phyloP scores from a whole-genome alignment of 2,797 vertebrate genomes.

The Sebastes cheni region DNA sequence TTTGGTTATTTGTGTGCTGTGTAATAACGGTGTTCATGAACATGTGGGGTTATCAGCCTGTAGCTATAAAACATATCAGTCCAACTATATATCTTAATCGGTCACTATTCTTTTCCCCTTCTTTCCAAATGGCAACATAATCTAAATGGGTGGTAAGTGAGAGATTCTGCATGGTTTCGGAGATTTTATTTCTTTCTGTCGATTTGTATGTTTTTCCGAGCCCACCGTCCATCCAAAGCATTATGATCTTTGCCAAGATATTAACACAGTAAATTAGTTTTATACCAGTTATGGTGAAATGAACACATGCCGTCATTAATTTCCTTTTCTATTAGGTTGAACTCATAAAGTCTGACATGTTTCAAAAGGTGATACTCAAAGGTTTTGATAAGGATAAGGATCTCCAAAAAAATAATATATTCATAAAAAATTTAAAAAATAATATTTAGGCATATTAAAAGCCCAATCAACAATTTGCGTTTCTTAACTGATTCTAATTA shows the following conservation, averaged over 20 bases:
- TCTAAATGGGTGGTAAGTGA: conserved; percentile 98
- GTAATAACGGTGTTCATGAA: conserved; percentile 17
- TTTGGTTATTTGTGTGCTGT: conserved; percentile 34
- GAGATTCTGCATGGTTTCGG: conserved; percentile 94
- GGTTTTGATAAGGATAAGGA: neutral
- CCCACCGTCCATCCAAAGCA: conserved; percentile 82
- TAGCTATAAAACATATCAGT: conserved; percentile 15
- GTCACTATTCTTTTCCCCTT: conserved; percentile 91
- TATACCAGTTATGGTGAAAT: neutral
- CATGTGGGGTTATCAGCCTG: conserved; percentile 12
- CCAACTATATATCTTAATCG: conserved; percentile 78
- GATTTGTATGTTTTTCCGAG: conserved; percentile 87
- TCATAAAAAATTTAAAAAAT: too few species aligned
- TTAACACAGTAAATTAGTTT: conserved; percentile 46
- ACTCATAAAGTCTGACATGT: conserved; percentile 3
- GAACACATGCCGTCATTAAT: conserved; percentile 5
- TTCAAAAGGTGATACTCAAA: neutral
- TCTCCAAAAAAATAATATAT: neutral
- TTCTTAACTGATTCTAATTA: neutral
- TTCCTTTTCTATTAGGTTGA: neutral
- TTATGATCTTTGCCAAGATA: conserved; percentile 76
- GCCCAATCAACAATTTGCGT: neutral
- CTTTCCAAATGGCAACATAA: conserved; percentile 93
- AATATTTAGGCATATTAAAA: neutral
- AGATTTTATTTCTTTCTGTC: conserved; percentile 87